Percentiles rank a stretch among this genome's conserved stretches.
Evolutionary conservation across 2,797 vertebrate species (phyloP).

Genomic region (Rhincodon typus): DNA sequence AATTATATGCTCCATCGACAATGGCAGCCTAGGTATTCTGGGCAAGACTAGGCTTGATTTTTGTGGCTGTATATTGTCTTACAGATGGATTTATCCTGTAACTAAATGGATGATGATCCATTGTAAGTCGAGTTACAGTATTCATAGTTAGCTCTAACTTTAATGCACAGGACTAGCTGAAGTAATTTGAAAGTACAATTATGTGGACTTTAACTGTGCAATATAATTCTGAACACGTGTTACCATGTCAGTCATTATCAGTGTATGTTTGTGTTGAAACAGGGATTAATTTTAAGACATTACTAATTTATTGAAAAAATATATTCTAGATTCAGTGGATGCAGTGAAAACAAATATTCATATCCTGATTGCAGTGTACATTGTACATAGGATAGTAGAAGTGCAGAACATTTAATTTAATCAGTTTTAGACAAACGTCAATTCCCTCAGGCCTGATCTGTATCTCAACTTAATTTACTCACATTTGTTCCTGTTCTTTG

Average conservation of each 20-base stretch:
- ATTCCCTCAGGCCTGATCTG: neutral
- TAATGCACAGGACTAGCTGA: neutral
- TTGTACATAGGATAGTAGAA: neutral
- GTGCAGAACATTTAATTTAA: neutral
- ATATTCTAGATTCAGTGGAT: neutral
- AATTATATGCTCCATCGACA: constrained; percentile 4
- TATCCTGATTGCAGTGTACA: neutral
- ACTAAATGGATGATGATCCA: neutral
- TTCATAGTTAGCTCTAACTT: neutral
- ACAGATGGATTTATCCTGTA: constrained; percentile 28
- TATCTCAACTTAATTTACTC: neutral
- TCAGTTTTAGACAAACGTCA: neutral
- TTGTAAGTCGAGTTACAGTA: neutral
- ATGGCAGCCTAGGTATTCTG: neutral
- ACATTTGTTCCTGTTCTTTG: neutral
- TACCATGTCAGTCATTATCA: neutral
- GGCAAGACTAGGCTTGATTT: constrained; percentile 41
- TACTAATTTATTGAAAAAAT: neutral
- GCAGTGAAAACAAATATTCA: neutral
- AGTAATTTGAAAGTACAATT: constrained; percentile 17
- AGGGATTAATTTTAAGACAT: neutral
- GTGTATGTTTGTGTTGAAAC: neutral
- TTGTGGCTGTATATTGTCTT: constrained; percentile 36
- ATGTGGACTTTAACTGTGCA: neutral
- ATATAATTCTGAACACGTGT: neutral